Conservation (phyloP, 2,113 vertebrate genomes). For the Sphyrna mokarran region DNA sequence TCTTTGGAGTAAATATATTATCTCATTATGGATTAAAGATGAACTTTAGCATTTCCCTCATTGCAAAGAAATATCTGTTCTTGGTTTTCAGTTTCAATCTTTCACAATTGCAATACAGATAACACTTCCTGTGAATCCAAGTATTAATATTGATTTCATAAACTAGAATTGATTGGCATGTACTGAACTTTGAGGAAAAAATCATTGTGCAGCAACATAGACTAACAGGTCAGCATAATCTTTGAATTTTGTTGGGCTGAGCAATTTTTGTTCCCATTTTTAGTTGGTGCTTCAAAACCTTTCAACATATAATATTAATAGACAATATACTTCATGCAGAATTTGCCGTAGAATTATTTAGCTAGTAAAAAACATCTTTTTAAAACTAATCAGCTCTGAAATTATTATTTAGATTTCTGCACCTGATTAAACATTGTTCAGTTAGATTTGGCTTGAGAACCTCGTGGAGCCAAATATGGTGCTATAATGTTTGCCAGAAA, state of each 20-base stretch:
- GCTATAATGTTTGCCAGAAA: neutral
- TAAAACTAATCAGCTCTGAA: neutral
- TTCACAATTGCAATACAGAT: neutral
- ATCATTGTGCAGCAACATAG: neutral
- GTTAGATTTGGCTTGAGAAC: neutral
- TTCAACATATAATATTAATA: neutral
- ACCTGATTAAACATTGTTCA: neutral
- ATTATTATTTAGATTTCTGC: neutral
- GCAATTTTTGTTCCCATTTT: neutral
- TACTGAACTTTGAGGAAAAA: neutral
- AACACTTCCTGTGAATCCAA: neutral
- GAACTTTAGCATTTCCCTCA: neutral
- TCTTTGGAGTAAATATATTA: neutral
- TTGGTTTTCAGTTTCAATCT: neutral
- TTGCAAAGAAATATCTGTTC: neutral
- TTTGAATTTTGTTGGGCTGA: constrained; percentile 23
- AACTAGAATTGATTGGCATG: neutral
- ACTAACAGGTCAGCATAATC: no score
- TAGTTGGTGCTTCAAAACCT: neutral
- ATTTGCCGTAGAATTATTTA: neutral
- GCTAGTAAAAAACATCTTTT: neutral
- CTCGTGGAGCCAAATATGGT: neutral
- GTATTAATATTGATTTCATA: constrained; percentile 8
- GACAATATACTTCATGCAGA: neutral
- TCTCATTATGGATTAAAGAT: neutral